phyloP scores from a whole-genome alignment of 2,113 vertebrate genomes.

The Osmerus mordax region DNA sequence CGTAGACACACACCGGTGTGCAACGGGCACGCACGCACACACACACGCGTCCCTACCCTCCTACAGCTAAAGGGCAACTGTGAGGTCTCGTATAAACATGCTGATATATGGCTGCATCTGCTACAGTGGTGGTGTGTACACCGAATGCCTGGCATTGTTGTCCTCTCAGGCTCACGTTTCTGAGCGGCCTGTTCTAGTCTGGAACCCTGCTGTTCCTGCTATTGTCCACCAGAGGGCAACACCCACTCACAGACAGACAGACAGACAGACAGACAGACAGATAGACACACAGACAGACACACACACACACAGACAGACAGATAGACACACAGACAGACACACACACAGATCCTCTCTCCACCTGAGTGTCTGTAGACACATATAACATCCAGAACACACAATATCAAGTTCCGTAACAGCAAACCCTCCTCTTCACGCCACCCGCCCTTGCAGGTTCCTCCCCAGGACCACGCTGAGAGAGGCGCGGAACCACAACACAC shows the following conservation, averaged over 20 bases:
- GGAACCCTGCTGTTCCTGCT: no score
- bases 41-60: not conserved
- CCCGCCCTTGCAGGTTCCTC: not conserved
- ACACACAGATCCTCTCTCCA: not conserved
- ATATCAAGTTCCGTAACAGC: not conserved
- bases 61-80: constrained; percentile 33
- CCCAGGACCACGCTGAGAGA: not conserved
- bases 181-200: not conserved
- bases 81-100: constrained; percentile 43
- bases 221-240: not conserved
- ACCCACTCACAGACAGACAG: constrained; percentile 8
- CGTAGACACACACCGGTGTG: not conserved
- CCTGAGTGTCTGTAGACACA: not conserved
- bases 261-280: not conserved
- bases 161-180: constrained; percentile 4
- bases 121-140: constrained; percentile 9
- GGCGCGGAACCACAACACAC: no score
- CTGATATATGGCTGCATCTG: constrained; percentile 36
- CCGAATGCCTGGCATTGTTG: constrained; percentile 16
- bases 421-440: not conserved
- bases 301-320: no score
- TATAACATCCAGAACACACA: constrained; percentile 20
- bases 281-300: no score
- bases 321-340: no score
- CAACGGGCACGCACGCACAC: constrained; percentile 1